phyloP scores from a whole-genome alignment of 2,888 invertebrate genomes.

The Lasioglossum pauxillum region DNA sequence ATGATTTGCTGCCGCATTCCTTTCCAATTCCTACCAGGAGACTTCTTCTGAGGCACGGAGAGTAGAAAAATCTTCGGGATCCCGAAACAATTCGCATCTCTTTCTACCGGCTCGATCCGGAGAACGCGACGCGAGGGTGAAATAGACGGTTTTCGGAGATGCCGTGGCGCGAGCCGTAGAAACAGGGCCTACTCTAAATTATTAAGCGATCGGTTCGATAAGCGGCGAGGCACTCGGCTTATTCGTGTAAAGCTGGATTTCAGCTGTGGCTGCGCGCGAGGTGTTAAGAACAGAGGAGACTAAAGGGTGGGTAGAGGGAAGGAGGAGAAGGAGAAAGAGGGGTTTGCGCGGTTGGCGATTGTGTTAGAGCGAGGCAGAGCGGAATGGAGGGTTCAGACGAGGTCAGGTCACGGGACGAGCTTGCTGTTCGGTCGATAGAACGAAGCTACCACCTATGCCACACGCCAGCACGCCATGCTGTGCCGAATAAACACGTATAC shows the following conservation, averaged over 20 bases:
- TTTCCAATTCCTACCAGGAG: too few species aligned
- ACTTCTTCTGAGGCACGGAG: too few species aligned
- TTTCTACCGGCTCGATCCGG: too few species aligned
- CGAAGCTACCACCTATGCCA: conserved; percentile 72
- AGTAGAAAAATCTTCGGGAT: too few species aligned
- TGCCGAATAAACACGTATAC: conserved; percentile 65
- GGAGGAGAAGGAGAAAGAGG: conserved; percentile 15
- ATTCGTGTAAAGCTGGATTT: not conserved
- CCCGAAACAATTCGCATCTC: too few species aligned
- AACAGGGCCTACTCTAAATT: not conserved
- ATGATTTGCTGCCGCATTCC: too few species aligned
- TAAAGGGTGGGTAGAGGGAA: not conserved
- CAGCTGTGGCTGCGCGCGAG: not conserved
- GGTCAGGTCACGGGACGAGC: conserved; percentile 84
- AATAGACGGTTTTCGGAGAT: too few species aligned
- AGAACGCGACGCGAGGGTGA: too few species aligned
- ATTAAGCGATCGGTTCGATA: not conserved
- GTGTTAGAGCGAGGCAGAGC: conserved; percentile 76
- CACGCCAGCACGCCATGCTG: conserved; percentile 51
- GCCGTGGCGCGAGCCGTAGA: not conserved
- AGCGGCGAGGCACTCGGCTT: not conserved
- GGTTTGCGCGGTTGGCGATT: conserved; percentile 75
- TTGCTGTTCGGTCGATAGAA: conserved; percentile 75
- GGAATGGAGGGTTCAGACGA: conserved; percentile 83
- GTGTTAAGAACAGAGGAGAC: not conserved